A percentile compares a stretch with the other conserved stretches of the same genome.
phyloP scores from a whole-genome alignment of 2,797 vertebrate species.

The Prionace glauca region DNA sequence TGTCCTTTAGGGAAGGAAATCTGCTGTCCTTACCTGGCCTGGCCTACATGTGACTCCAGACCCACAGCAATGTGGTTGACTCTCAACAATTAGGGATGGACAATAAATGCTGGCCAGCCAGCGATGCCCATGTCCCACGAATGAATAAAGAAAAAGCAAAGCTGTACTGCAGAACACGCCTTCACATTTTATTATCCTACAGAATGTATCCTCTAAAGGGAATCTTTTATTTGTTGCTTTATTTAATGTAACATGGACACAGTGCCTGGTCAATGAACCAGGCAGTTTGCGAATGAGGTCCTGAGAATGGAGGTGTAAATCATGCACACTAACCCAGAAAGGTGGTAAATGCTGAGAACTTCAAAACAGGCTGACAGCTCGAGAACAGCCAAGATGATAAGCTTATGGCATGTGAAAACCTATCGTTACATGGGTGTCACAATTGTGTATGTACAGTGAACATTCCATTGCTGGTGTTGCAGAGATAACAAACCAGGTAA shows the following conservation, averaged over 20 bases:
- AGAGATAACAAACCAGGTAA: background rate
- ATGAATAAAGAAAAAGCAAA: background rate
- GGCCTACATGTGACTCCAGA: too few species aligned
- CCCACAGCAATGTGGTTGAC: too few species aligned
- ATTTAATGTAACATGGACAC: background rate
- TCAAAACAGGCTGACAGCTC: background rate
- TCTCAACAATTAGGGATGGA: too few species aligned
- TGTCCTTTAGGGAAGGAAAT: too few species aligned
- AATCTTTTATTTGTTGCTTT: background rate
- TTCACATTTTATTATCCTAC: background rate
- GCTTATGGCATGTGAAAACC: background rate
- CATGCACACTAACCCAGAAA: background rate
- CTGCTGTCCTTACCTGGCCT: too few species aligned
- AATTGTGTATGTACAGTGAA: background rate
- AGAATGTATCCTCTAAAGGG: background rate
- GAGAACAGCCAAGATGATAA: background rate
- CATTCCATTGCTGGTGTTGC: background rate
- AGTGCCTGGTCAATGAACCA: background rate
- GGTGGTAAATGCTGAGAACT: background rate
- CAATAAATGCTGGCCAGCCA: too few species aligned
- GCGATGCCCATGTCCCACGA: too few species aligned
- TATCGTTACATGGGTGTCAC: background rate
- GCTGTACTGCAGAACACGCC: background rate
- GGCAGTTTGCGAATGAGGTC: background rate
- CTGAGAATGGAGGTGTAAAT: background rate